phyloP scores from a whole-genome alignment of 2,888 invertebrate genomes.

The Phlogophora meticulosa region DNA sequence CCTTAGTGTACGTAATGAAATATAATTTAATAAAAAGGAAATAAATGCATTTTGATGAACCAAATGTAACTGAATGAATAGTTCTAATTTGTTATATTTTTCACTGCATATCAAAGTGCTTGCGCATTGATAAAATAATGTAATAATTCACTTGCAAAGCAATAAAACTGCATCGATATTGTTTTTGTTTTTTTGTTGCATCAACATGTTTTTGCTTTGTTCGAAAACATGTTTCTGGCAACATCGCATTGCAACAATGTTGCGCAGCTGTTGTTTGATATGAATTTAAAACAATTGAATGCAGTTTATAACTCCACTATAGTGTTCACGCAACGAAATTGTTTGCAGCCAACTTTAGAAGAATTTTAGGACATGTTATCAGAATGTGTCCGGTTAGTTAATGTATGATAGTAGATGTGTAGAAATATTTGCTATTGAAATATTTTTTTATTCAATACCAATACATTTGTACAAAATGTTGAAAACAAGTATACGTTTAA shows the following conservation, averaged over 20 bases:
- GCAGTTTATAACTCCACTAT: conserved; percentile 47
- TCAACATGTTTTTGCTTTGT: conserved; percentile 1
- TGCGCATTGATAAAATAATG: conserved; percentile 43
- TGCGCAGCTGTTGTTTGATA: background rate
- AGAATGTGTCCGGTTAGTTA: background rate
- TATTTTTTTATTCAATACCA: too few species aligned
- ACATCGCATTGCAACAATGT: conserved; percentile 5
- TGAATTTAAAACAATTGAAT: conserved; percentile 51
- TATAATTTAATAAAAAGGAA: conserved; percentile 65
- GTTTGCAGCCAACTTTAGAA: conserved; percentile 20
- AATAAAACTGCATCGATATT: conserved; percentile 59
- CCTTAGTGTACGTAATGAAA: conserved; percentile 64
- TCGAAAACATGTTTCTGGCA: conserved; percentile 2
- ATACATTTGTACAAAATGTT: too few species aligned
- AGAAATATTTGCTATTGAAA: too few species aligned
- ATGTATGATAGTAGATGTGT: too few species aligned
- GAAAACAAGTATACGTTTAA: too few species aligned
- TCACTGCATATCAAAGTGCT: conserved; percentile 57
- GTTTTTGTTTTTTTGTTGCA: conserved; percentile 13
- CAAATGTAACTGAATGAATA: conserved; percentile 72
- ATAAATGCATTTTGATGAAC: conserved; percentile 77
- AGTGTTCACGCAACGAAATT: conserved; percentile 53
- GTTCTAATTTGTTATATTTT: conserved; percentile 60
- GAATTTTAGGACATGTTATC: background rate
- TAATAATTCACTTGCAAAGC: conserved; percentile 38